Percentiles rank a stretch among this genome's conserved stretches.
phyloP scores from a whole-genome alignment of 1,140 invertebrate species.

The Pseudobourletiella spinata region DNA sequence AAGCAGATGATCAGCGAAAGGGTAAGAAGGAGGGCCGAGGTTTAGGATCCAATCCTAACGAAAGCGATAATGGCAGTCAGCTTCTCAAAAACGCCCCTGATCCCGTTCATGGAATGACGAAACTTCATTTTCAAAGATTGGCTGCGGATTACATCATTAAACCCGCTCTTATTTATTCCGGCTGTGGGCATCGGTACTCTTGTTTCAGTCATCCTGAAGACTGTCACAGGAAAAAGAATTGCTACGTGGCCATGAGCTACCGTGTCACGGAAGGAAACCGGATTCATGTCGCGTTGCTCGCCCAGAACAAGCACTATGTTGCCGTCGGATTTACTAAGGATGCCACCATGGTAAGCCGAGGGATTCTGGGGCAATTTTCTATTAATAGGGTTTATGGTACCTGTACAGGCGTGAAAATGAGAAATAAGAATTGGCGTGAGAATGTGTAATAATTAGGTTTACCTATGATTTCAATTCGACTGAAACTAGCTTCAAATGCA shows the following conservation, averaged over 20 bases:
- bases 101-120: no score
- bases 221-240: background rate
- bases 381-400: background rate
- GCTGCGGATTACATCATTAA: background rate
- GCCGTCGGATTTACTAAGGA: constrained; percentile 2
- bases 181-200: background rate
- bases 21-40: no score
- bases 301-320: background rate
- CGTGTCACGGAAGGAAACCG: background rate
- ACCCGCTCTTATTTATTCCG: background rate
- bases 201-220: background rate
- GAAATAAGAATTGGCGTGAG: no score
- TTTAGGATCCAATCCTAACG: no score
- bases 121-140: background rate
- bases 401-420: no score
- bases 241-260: background rate
- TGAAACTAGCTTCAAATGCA: no score
- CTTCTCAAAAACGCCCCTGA: no score
- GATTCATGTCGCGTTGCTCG: background rate
- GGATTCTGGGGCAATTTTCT: background rate
- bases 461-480: no score
- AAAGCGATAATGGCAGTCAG: no score
- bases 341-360: background rate
- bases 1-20: no score
- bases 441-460: no score